Conservation (phyloP, 2,113 vertebrate genomes). For the Rhea americana region DNA sequence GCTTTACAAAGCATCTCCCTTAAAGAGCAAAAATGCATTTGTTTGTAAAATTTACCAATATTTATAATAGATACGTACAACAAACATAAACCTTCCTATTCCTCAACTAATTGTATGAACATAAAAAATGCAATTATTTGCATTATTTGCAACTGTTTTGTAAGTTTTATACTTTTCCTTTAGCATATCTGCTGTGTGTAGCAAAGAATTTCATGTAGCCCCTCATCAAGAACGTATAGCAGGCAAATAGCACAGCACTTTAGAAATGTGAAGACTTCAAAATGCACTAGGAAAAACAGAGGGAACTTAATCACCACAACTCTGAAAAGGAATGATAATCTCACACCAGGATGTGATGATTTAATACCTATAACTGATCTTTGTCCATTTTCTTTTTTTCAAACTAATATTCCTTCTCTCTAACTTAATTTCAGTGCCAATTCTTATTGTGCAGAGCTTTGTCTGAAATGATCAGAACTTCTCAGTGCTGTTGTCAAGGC, state of each 20-base stretch:
- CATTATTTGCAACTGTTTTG: background rate
- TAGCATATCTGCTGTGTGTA: background rate
- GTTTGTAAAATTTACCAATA: background rate
- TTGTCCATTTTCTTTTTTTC: background rate
- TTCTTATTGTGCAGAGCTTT: background rate
- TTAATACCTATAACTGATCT: background rate
- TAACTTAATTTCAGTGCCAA: background rate
- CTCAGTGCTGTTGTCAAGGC: background rate
- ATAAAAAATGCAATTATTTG: background rate
- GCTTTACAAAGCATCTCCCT: background rate
- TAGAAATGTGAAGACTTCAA: background rate
- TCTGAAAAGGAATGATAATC: background rate
- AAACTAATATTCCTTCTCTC: background rate
- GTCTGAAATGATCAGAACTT: background rate
- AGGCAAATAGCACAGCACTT: background rate
- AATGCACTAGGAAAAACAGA: background rate
- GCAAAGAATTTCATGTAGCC: background rate
- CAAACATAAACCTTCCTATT: background rate
- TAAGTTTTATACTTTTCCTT: background rate
- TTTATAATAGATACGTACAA: background rate
- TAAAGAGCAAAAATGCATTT: background rate
- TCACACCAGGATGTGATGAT: background rate
- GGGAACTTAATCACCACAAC: background rate
- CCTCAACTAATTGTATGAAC: background rate
- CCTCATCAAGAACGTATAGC: background rate